phyloP scores from a whole-genome alignment of 2,888 invertebrate species.

The Siphlonurus alternatus region DNA sequence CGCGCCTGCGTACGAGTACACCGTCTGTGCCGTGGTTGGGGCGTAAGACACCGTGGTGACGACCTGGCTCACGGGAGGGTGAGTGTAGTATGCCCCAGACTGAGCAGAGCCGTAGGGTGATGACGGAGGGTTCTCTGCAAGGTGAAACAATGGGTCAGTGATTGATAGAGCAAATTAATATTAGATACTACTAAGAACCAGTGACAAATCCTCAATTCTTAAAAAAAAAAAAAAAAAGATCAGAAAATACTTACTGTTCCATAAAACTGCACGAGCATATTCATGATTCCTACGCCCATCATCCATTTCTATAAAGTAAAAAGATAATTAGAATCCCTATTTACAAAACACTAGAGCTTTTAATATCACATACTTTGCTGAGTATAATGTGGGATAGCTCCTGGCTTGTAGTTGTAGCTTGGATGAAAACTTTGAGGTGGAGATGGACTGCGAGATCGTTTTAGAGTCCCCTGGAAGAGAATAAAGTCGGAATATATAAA shows the following conservation, averaged over 20 bases:
- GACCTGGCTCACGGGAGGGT: conserved; percentile 6
- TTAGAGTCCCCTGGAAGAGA: conserved; percentile 35
- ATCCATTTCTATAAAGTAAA: conserved; percentile 44
- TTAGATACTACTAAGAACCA: no score
- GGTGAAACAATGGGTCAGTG: neutral
- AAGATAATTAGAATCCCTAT: neutral
- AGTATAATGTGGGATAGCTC: conserved; percentile 38
- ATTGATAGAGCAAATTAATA: neutral
- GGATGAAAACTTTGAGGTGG: conserved; percentile 36
- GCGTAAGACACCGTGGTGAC: conserved; percentile 13
- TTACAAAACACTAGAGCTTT: neutral
- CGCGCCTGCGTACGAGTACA: conserved; percentile 28
- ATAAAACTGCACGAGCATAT: conserved; percentile 61
- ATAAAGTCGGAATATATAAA: no score
- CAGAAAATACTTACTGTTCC: conserved; percentile 57
- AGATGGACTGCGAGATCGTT: conserved; percentile 48
- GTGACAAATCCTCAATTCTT: no score
- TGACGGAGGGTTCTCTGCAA: conserved; percentile 25
- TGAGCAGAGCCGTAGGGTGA: conserved; percentile 8
- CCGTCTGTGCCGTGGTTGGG: conserved; percentile 20
- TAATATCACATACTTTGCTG: conserved; percentile 35
- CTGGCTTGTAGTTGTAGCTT: conserved; percentile 36
- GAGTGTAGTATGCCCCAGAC: neutral
- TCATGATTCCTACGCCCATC: conserved; percentile 65
- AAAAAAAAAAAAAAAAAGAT: neutral